These are phyloP conservation scores for human (Homo sapiens) DNA, from an alignment of 2,113 vertebrate genomes.

Conservation along the genomic window DNA sequence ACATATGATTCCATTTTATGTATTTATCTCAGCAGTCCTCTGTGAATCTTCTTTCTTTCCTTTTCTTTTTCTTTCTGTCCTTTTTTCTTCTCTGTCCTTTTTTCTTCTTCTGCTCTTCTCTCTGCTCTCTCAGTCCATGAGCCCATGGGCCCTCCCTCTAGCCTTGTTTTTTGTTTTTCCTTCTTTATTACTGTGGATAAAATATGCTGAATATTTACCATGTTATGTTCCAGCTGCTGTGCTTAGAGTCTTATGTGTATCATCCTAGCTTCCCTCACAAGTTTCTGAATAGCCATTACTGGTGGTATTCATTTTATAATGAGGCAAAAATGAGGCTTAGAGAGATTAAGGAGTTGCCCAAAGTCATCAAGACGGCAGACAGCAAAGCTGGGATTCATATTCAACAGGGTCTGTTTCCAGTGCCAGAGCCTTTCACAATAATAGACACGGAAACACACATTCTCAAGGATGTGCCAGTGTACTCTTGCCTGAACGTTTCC, in stretches of 20 bases:
- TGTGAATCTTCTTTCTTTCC: not conserved
- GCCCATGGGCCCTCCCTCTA: not conserved
- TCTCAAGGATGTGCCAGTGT: not conserved
- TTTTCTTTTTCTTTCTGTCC: not conserved
- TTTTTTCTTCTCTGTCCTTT: not conserved
- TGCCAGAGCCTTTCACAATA: no score
- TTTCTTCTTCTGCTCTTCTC: not conserved
- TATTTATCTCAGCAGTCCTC: not conserved
- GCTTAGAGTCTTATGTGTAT: not conserved
- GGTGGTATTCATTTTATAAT: not conserved
- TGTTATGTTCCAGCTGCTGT: not conserved
- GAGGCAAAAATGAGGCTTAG: not conserved
- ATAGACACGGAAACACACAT: not conserved
- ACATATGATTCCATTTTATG: not conserved
- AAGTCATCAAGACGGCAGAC: not conserved
- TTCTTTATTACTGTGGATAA: not conserved
- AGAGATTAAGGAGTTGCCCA: not conserved
- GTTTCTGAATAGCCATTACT: not conserved
- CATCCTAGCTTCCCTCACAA: not conserved
- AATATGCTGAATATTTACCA: not conserved
- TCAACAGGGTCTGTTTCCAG: not conserved
- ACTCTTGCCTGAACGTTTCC: not conserved
- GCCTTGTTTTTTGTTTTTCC: not conserved
- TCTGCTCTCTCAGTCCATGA: not conserved
- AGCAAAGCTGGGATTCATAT: not conserved